Percentiles rank a stretch among this genome's conserved stretches.
phyloP scores from a whole-genome alignment of 2,888 invertebrate species.

The Mimas tiliae region DNA sequence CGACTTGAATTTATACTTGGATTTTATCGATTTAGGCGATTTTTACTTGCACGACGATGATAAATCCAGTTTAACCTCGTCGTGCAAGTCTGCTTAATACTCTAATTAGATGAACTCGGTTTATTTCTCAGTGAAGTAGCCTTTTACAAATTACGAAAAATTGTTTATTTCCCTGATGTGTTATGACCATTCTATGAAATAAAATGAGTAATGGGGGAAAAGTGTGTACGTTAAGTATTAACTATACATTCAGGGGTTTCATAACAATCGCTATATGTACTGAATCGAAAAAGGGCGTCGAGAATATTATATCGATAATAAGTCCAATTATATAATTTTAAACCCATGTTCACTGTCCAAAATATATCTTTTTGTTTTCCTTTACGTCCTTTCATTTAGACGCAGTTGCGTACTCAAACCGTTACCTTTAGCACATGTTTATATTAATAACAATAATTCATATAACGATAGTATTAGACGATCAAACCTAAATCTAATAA shows the following conservation, averaged over 20 bases:
- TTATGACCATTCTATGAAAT: background rate
- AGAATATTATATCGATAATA: background rate
- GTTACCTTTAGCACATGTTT: background rate
- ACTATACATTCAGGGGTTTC: background rate
- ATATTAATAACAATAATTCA: background rate
- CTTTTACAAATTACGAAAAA: too few species aligned
- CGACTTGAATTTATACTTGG: too few species aligned
- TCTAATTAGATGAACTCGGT: too few species aligned
- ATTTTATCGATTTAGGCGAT: too few species aligned
- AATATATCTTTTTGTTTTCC: background rate
- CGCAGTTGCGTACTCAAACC: background rate
- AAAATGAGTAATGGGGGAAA: background rate
- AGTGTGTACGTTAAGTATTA: background rate
- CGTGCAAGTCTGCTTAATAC: too few species aligned
- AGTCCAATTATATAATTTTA: background rate
- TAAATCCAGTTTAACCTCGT: too few species aligned
- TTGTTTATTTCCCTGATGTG: too few species aligned
- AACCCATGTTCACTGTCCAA: background rate
- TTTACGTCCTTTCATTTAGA: background rate
- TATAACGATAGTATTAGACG: conserved; percentile 35
- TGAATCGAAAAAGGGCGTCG: background rate
- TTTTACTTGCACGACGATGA: too few species aligned
- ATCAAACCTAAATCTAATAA: conserved; percentile 49
- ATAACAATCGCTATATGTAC: background rate
- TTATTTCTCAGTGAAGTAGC: too few species aligned